phyloP scores from a whole-genome alignment of 1,140 invertebrate species.

The Tyrophagus putrescentiae region DNA sequence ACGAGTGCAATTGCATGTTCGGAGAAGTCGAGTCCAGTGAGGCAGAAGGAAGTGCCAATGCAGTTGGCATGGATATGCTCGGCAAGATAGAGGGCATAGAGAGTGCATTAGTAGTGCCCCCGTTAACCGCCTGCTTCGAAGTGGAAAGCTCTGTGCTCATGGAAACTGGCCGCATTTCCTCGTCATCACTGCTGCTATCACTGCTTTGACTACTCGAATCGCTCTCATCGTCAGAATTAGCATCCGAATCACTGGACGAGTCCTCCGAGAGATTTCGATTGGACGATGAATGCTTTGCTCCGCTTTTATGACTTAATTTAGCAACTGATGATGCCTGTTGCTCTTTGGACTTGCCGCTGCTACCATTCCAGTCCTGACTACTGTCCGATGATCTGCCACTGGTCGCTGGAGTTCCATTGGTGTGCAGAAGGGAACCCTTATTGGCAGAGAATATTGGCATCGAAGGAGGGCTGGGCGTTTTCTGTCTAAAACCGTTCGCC shows the following conservation, averaged over 20 bases:
- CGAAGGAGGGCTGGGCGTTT: slow-evolving; percentile 6
- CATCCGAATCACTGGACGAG: slow-evolving; percentile 15
- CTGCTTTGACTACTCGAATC: slow-evolving; percentile 6
- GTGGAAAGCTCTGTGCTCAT: too few species aligned
- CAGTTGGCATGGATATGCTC: too few species aligned
- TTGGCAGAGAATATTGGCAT: slow-evolving; percentile 14
- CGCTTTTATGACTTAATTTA: too few species aligned
- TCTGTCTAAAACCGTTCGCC: not conserved
- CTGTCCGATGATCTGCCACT: not conserved
- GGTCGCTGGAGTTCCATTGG: not conserved
- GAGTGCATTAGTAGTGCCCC: too few species aligned
- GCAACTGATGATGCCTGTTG: not conserved
- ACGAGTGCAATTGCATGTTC: too few species aligned
- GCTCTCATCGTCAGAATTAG: not conserved
- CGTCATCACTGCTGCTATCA: slow-evolving; percentile 19
- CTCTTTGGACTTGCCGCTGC: not conserved
- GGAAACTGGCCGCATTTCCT: too few species aligned
- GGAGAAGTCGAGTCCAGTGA: too few species aligned
- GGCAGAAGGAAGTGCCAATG: too few species aligned
- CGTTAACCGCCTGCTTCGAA: too few species aligned
- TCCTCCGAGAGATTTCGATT: slow-evolving; percentile 7
- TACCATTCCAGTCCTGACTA: not conserved
- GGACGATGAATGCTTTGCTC: not conserved
- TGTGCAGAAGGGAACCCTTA: not conserved
- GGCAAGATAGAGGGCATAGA: too few species aligned